These are phyloP conservation scores for Narcine bancroftii DNA, from an alignment of 2,113 vertebrate species.

Conservation along the genomic window DNA sequence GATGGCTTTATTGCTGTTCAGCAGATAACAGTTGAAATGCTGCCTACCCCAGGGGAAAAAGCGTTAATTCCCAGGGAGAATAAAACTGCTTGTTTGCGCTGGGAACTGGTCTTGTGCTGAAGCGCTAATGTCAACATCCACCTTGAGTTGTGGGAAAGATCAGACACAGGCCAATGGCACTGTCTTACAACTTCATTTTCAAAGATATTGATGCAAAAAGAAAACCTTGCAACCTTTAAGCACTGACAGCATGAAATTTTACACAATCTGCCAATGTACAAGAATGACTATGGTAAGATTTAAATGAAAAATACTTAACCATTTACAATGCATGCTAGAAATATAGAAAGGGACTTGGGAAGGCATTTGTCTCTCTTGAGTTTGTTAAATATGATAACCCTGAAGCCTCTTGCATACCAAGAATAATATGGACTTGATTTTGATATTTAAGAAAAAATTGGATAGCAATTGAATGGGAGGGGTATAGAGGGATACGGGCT, in stretches of 20 bases:
- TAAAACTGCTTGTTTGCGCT: conserved; percentile 62
- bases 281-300: neutral
- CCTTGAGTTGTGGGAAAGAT: conserved; percentile 64
- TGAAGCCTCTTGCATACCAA: neutral
- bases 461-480: no score
- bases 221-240: neutral
- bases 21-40: conserved; percentile 74
- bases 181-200: neutral
- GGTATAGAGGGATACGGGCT: no score
- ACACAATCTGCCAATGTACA: neutral
- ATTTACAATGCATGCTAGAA: neutral
- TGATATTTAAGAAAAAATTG: no score
- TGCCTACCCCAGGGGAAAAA: conserved; percentile 67
- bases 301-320: neutral
- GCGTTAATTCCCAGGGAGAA: conserved; percentile 74
- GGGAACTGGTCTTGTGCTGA: conserved; percentile 66
- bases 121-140: conserved; percentile 59
- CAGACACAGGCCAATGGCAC: neutral
- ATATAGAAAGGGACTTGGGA: neutral
- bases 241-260: neutral
- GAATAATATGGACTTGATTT: no score
- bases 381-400: neutral
- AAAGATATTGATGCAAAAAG: neutral
- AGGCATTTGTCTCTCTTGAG: neutral
- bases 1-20: conserved; percentile 73